phyloP scores from a whole-genome alignment of 2,113 vertebrate genomes.

The Pollachius pollachius region DNA sequence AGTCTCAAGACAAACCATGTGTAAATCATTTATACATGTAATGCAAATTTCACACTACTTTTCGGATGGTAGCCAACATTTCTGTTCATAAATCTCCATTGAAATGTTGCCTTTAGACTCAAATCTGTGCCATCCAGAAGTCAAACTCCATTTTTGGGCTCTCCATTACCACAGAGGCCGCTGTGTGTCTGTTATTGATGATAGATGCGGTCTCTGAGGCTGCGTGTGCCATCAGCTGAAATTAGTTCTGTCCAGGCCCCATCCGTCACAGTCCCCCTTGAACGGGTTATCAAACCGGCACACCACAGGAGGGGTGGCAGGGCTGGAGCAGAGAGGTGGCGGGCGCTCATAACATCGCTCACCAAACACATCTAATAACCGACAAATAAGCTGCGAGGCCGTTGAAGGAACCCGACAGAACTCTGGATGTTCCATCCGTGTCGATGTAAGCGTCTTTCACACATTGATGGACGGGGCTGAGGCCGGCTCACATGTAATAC shows the following conservation, averaged over 20 bases:
- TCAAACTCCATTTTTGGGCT: too few species aligned
- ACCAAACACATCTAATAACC: background rate
- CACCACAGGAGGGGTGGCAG: background rate
- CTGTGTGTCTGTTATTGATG: constrained; percentile 1
- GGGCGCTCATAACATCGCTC: background rate
- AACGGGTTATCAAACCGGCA: constrained; percentile 25
- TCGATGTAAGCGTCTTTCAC: background rate
- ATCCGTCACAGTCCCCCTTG: constrained; percentile 37
- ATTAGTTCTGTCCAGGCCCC: constrained; percentile 35
- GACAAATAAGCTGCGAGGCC: background rate
- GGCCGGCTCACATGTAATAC: constrained; percentile 39
- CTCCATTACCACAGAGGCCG: too few species aligned
- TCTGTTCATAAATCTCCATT: too few species aligned
- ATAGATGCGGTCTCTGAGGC: constrained; percentile 15
- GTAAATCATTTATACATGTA: too few species aligned
- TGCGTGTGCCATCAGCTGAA: constrained; percentile 18
- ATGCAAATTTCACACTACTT: too few species aligned
- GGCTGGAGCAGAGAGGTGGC: background rate
- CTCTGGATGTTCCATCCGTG: background rate
- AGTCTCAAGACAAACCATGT: too few species aligned
- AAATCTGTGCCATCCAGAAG: too few species aligned
- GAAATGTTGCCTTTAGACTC: too few species aligned
- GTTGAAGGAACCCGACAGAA: constrained; percentile 1
- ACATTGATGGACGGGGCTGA: constrained; percentile 36
- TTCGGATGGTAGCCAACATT: too few species aligned